Evolutionary conservation across 2,888 invertebrate species (phyloP).

Genomic region (Hymenopus coronatus): DNA sequence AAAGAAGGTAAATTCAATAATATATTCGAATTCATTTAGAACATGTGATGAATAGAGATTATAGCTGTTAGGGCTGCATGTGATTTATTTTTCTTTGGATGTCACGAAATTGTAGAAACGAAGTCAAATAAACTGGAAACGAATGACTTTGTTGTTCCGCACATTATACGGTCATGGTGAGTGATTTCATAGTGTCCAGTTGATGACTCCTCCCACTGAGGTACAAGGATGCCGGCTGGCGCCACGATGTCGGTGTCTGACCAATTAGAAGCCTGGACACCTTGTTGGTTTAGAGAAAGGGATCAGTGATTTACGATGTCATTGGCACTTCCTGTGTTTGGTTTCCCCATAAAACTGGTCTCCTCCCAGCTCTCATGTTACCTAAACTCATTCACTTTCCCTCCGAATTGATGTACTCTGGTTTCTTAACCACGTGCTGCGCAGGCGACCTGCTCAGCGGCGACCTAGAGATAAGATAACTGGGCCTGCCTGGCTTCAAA

Average conservation of each 20-base stretch:
- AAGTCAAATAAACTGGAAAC: too few species aligned
- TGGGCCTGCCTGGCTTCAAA: too few species aligned
- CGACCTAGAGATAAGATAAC: too few species aligned
- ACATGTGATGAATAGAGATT: too few species aligned
- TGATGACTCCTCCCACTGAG: neutral
- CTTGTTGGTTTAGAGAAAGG: neutral
- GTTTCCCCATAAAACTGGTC: neutral
- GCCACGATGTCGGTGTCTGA: neutral
- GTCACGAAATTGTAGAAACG: too few species aligned
- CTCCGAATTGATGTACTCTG: neutral
- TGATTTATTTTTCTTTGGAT: too few species aligned
- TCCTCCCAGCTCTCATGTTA: neutral
- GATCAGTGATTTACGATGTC: constrained; percentile 23
- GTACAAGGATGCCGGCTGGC: neutral
- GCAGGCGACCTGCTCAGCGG: too few species aligned
- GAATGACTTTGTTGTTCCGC: neutral
- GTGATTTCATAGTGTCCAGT: neutral
- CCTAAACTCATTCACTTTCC: neutral
- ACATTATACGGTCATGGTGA: neutral
- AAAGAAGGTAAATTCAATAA: too few species aligned
- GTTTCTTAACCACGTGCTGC: neutral
- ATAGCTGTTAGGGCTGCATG: too few species aligned
- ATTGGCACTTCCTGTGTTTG: constrained; percentile 26
- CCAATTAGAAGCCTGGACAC: constrained; percentile 33
- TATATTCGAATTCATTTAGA: too few species aligned